Percentiles rank a stretch among this genome's conserved stretches.
These are phyloP conservation scores for Epistrophella euchroma DNA, from an alignment of 2,888 invertebrate species.

Conservation along the genomic window DNA sequence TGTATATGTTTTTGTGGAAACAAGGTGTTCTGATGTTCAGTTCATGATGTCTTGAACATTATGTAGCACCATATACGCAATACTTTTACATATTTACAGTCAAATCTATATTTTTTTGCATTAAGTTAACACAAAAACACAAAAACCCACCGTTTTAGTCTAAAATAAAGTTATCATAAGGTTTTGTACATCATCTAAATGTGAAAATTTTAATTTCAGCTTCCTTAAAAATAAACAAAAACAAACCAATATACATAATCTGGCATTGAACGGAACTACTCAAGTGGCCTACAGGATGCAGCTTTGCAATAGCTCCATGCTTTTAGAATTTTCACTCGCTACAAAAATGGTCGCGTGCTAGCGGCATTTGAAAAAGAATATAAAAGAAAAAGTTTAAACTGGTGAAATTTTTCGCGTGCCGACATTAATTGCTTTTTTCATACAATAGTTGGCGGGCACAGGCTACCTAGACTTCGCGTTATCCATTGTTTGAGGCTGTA, in stretches of 20 bases:
- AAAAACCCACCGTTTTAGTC: background rate
- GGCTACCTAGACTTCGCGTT: background rate
- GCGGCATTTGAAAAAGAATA: slow-evolving; percentile 21
- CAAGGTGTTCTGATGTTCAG: no score
- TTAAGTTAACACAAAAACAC: no score
- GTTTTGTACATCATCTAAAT: background rate
- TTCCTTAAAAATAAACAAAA: slow-evolving; percentile 1
- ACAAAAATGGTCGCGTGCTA: background rate
- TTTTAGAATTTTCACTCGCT: background rate
- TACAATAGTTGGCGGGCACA: background rate
- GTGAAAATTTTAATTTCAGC: slow-evolving; percentile 5
- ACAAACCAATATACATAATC: background rate
- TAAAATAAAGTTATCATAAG: background rate
- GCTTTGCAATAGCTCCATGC: background rate
- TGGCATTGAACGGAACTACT: background rate
- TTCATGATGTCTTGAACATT: no score
- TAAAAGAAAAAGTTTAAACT: slow-evolving; percentile 27
- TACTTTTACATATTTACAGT: no score
- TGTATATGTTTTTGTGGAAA: no score
- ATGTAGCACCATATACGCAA: no score
- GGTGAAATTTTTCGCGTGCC: slow-evolving; percentile 43
- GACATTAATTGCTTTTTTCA: slow-evolving; percentile 48
- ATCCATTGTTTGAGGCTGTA: background rate
- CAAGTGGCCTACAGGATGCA: background rate
- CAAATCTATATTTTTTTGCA: no score